A percentile compares a stretch with the other conserved stretches of the same genome.
Conservation (phyloP, 2,888 invertebrate species). For the Amphiduros pacificus region DNA sequence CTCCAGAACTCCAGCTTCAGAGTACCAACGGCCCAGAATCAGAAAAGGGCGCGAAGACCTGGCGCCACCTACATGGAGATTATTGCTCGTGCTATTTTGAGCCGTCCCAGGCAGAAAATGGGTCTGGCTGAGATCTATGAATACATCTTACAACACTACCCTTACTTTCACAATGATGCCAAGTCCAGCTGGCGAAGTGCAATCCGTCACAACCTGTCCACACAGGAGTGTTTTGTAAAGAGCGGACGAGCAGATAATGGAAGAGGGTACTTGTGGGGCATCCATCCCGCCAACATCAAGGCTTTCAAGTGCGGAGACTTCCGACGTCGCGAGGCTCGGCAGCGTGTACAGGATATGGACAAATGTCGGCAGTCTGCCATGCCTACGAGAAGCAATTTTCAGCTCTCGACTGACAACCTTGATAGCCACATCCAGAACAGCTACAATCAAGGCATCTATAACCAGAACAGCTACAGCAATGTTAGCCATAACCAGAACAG, state of each 20-base stretch:
- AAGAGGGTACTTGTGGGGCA: constrained; percentile 4
- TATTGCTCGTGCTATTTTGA: constrained; percentile 7
- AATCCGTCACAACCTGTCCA: constrained; percentile 11
- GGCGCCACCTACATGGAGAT: constrained; percentile 6
- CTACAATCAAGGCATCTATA: too few relatives aligned
- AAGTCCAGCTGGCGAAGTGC: constrained; percentile 7
- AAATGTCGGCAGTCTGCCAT: too few relatives aligned
- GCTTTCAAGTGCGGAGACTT: constrained; percentile 7
- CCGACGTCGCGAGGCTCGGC: constrained; percentile 4
- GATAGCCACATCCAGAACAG: too few relatives aligned
- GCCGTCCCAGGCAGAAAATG: neutral
- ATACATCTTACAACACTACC: constrained; percentile 7
- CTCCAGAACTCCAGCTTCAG: too few relatives aligned
- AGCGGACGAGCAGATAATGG: neutral
- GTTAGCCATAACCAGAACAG: too few relatives aligned
- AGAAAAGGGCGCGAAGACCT: too few relatives aligned
- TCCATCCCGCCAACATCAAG: constrained; percentile 1
- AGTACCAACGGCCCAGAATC: too few relatives aligned
- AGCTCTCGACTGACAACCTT: too few relatives aligned
- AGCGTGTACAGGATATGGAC: too few relatives aligned
- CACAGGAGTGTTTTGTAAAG: constrained; percentile 6
- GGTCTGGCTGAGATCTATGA: constrained; percentile 4
- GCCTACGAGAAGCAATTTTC: too few relatives aligned
- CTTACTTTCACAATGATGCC: constrained; percentile 6
- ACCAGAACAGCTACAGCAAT: too few relatives aligned